Evolutionary conservation across 2,888 invertebrate species (phyloP), one percentile per base, ranked within the genome.

Genomic region (Ecliptopera silaceata): DNA sequence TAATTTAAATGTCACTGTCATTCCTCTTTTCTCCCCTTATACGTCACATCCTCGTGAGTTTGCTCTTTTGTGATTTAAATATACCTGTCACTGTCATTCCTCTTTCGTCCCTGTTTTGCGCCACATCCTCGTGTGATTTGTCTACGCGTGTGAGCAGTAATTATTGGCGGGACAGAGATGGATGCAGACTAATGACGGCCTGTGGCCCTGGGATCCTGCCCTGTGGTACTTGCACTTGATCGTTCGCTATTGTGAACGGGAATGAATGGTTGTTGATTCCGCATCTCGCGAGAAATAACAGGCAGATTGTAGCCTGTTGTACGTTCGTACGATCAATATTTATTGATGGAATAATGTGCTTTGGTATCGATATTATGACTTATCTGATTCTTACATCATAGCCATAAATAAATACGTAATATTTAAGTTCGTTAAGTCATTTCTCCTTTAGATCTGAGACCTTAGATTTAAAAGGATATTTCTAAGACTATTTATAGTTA

Each of bases 141-240:
- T 81, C 79, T 77, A 75, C 68, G 72, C 74, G 76, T 76, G 71
- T 67, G 75, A 75, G 74, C 74, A 74, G 74, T 81, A 82, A 84
- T 84, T 82, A 82, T 77, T 65, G 57, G 70, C 66, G 68, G 70
- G 83, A 82, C 82, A 79, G 82, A 80, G 84, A 84, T 81, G 71
- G 79, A 84, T 84, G 80, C 75, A 63, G 63, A 63, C 63, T 79
- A 79, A 79, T 79, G 77, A 75, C 61, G 68, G 70, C 70, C 62
- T 56, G 49, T 55, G 58, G 57, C 63, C 55, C 49, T 52, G 49
- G 50, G 54, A 54, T 46, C 50, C 54, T 47, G 44, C 36, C 42
- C 39, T 50, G 50, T 50, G 51, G 51, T 51, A 51, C 52, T 51
- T 15, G 51, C 13, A 48, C 48, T 34, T 50, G 56, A 46, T 56